A percentile compares a stretch with the other conserved stretches of the same genome.
Conservation (phyloP, 2,888 invertebrate genomes). For the Amiota communis region DNA sequence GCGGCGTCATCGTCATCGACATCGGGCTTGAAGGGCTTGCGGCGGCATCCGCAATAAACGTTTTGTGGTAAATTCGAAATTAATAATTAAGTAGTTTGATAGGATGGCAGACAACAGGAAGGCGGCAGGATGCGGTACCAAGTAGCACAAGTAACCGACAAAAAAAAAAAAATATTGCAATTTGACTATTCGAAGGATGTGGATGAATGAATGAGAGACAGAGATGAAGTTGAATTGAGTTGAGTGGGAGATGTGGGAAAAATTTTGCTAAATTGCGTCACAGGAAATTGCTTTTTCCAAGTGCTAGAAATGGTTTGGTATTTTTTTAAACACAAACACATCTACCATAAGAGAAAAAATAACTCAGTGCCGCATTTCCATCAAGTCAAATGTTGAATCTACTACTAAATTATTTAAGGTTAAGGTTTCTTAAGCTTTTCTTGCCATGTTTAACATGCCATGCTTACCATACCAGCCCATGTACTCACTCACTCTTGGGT, state of each 20-base stretch:
- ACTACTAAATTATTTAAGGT: too few relatives aligned
- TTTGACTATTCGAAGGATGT: neutral
- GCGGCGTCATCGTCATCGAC: constrained; percentile 21
- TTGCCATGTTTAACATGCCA: too few relatives aligned
- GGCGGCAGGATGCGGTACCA: too few relatives aligned
- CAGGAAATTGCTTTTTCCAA: constrained; percentile 10
- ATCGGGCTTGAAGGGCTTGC: neutral
- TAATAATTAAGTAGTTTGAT: constrained; percentile 59
- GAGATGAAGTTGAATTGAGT: neutral
- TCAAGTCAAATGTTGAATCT: constrained; percentile 4
- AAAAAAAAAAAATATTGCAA: constrained; percentile 39
- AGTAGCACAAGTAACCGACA: neutral
- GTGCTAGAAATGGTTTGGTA: too few relatives aligned
- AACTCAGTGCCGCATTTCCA: neutral
- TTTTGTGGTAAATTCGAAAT: constrained; percentile 65
- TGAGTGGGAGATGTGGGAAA: neutral
- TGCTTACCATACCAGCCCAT: too few relatives aligned
- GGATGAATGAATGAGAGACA: neutral
- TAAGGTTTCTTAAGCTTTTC: too few relatives aligned
- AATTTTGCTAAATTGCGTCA: neutral
- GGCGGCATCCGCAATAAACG: constrained; percentile 48
- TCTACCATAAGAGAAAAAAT: too few relatives aligned
- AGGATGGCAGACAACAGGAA: neutral
- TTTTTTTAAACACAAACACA: too few relatives aligned
- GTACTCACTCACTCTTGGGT: too few relatives aligned